Evolutionary conservation across 2,888 invertebrate species (phyloP), one percentile per base, ranked within the genome.

Genomic region (Polydrusus tereticollis): DNA sequence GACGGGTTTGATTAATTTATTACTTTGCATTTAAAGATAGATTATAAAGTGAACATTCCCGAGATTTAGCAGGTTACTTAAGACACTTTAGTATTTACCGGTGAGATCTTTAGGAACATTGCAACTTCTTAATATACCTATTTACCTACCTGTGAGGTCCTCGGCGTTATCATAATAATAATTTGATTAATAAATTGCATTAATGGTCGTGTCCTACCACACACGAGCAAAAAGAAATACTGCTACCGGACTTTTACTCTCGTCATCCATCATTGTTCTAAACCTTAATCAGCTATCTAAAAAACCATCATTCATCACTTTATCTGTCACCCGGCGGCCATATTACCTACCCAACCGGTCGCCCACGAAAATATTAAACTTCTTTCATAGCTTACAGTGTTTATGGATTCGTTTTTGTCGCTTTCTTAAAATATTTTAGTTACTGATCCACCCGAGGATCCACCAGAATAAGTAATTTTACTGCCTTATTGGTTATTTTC

Each of bases 131-230:
- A n/a, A n/a, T n/a, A n/a, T n/a, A n/a, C n/a, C n/a, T n/a, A n/a
- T n/a, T n/a, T n/a, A n/a, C n/a, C n/a, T n/a, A n/a, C n/a, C n/a
- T 23, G 50, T 50, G 50, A 26, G 50, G 50, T 50, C 50, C 21
- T 21, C 7, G 6, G 7, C 21, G 26, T 50, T 47, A 47, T 2
- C 23, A 50, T 12, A 14, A 26, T 36, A 36, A 36, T 50, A 50
- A 50, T 26, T 20, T 20, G 6, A 50, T 18, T 52, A n/a, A 26
- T 52, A 26, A 52, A 29, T 14, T 14, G 2, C 29, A 55, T 55
- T 55, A 55, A 29, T 29, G 16, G 16, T 29, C 52, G 14, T 8
- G 29, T 55, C 52, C 52, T 55, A 55, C 52, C 52, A n/a, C 29
- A 55, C 29, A 55, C 29, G 16, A 52, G 29, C 45, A 29, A 52